Conservation (phyloP, 2,113 vertebrate genomes). For the Datnioides undecimradiatus region DNA sequence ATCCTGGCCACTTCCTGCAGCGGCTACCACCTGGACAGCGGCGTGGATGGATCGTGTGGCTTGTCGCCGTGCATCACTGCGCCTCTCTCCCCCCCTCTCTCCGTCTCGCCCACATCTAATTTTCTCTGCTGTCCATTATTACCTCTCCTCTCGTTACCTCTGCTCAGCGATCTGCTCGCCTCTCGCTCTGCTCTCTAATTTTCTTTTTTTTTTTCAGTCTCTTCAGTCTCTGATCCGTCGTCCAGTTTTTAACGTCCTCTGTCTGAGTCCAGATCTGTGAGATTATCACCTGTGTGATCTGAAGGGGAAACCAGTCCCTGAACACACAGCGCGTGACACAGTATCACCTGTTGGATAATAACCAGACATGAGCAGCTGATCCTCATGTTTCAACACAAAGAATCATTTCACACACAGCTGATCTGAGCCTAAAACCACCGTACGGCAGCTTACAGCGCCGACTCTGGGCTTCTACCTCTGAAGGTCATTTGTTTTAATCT, state of each 20-base stretch:
- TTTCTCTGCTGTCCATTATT: slow-evolving; percentile 13
- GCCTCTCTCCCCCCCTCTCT: neutral
- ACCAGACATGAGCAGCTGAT: too few species aligned
- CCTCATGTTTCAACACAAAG: too few species aligned
- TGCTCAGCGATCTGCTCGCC: neutral
- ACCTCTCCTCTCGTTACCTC: slow-evolving; percentile 8
- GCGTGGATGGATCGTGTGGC: neutral
- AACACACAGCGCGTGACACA: too few species aligned
- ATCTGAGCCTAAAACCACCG: too few species aligned
- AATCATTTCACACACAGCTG: too few species aligned
- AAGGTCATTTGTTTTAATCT: too few species aligned
- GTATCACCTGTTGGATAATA: too few species aligned
- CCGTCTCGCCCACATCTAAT: neutral
- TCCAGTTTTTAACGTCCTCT: neutral
- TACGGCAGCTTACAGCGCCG: too few species aligned
- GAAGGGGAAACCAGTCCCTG: neutral
- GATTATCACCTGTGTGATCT: neutral
- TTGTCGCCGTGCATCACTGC: neutral
- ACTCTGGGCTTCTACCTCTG: too few species aligned
- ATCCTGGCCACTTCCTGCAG: neutral
- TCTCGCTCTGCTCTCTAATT: neutral
- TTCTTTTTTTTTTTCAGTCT: neutral
- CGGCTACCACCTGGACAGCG: neutral
- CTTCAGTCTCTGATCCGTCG: neutral
- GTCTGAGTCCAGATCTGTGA: neutral